Evolutionary conservation across 1,140 invertebrate species (phyloP), one percentile per base, ranked within the genome.

Genomic region (Neodiprion lecontei): DNA sequence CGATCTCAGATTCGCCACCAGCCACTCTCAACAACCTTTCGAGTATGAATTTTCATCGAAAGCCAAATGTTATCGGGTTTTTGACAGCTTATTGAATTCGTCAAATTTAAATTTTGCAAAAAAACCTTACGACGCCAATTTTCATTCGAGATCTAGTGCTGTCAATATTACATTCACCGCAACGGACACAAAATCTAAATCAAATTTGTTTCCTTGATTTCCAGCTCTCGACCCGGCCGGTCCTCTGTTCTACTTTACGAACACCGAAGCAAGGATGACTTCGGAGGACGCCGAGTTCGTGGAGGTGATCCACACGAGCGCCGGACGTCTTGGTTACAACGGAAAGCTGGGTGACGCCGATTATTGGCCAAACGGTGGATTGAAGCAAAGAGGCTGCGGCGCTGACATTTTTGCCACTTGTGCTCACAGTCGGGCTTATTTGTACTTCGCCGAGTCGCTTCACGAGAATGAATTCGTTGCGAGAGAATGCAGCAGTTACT

Each of bases 281-380:
- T 70, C 53, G 7, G 61, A 12, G 0, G 89, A 90, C 72, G 28
- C 28, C 28, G 28, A 40, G 2, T 40, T 40, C 28, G 28, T 40
- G 2, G 28, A 40, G 5, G 28, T 89, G 0, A 89, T 91, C 61
- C 90, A 91, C 74, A 90, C 90, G 0, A 84, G 86, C 69, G 83
- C 78, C 0, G 86, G 85, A 1, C 0, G 79, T 0, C 77, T 84
- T 0, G 88, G 88, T 1, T 84, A 78, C 40, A 12, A 76, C 0
- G 1, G 12, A 0, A 23, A 81, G 0, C 78, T 88, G n/a, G 91
- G 91, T 0, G 82, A 91, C 23, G 83, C 84, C 11, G 91, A 92
- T 75, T 92, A 91, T 79, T 92, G 90, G 75, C 91, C 91, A 0
- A 92, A 92, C 75, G 91, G 91, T 1, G 88, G 88, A 1, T 8